Evolutionary conservation across 2,797 vertebrate species (phyloP).

Genomic region (Amblyopsis hoosieri): DNA sequence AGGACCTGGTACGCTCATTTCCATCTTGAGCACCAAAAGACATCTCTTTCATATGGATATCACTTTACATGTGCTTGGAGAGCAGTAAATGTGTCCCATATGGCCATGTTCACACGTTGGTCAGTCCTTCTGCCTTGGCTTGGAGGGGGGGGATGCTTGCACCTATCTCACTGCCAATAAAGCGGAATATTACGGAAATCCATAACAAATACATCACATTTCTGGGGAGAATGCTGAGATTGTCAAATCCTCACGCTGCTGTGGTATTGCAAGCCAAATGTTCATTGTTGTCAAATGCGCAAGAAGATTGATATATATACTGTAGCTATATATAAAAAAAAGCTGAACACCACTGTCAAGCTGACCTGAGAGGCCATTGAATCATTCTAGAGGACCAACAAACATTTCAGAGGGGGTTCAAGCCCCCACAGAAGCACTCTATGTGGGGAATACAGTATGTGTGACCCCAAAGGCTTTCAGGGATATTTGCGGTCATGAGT

Average conservation of each 20-base stretch:
- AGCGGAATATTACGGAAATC: conserved; percentile 42
- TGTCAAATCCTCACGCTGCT: conserved; percentile 34
- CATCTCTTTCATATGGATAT: conserved; percentile 27
- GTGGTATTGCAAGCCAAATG: conserved; percentile 17
- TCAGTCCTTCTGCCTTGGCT: conserved; percentile 37
- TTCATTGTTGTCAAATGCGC: conserved; percentile 27
- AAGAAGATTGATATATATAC: conserved; percentile 16
- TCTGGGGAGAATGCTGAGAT: conserved; percentile 26
- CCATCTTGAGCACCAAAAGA: conserved; percentile 34
- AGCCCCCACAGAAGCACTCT: conserved; percentile 33
- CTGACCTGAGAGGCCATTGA: conserved; percentile 41
- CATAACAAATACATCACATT: conserved; percentile 42
- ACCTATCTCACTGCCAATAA: conserved; percentile 29
- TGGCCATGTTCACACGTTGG: conserved; percentile 48
- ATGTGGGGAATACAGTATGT: conserved; percentile 13
- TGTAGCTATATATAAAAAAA: not conserved
- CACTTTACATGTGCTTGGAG: conserved; percentile 31
- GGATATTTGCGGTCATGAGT: conserved; percentile 48
- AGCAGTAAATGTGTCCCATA: conserved; percentile 53
- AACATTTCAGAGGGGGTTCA: conserved; percentile 51
- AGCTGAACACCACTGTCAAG: conserved; percentile 4
- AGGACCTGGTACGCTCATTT: conserved; percentile 16
- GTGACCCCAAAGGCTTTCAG: conserved; percentile 34
- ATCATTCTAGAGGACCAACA: conserved; percentile 46
- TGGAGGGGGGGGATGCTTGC: conserved; percentile 5